phyloP scores from a whole-genome alignment of 2,888 invertebrate genomes.

The Netelia inedita region DNA sequence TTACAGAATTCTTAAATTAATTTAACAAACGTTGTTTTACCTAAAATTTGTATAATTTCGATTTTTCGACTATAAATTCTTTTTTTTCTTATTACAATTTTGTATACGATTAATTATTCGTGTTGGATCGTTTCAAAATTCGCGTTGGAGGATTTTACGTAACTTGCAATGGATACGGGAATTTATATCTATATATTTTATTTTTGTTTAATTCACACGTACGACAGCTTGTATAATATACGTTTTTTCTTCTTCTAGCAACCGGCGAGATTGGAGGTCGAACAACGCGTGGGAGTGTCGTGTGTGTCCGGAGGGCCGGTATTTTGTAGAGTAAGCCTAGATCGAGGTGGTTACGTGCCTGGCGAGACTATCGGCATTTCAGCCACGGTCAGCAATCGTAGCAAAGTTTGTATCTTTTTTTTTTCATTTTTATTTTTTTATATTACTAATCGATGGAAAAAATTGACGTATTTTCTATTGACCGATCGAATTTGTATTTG shows the following conservation, averaged over 20 bases:
- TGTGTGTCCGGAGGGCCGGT: constrained; percentile 96
- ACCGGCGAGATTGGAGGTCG: constrained; percentile 96
- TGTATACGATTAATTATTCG: not conserved
- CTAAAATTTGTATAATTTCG: not conserved
- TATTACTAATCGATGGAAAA: not conserved
- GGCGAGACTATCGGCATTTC: constrained; percentile 96
- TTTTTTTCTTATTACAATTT: not conserved
- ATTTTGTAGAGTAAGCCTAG: constrained; percentile 93
- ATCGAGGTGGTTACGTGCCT: constrained; percentile 97
- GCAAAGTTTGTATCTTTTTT: constrained; percentile 87
- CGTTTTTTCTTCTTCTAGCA: constrained; percentile 86
- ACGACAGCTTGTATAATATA: too few species aligned
- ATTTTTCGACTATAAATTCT: not conserved
- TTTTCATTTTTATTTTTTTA: constrained; percentile 13
- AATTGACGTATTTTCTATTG: not conserved
- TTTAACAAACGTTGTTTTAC: not conserved
- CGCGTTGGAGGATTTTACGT: constrained; percentile 8
- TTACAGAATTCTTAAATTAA: too few species aligned
- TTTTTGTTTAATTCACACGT: constrained; percentile 1
- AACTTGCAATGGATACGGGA: not conserved
- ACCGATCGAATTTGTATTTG: too few species aligned
- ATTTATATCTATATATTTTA: constrained; percentile 23
- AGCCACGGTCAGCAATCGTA: constrained; percentile 94
- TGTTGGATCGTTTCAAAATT: constrained; percentile 14
- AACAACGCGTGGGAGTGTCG: constrained; percentile 95